Base-by-base conservation (phyloP, 2,888 invertebrate species). In the Brachyopa scutellaris region DNA sequence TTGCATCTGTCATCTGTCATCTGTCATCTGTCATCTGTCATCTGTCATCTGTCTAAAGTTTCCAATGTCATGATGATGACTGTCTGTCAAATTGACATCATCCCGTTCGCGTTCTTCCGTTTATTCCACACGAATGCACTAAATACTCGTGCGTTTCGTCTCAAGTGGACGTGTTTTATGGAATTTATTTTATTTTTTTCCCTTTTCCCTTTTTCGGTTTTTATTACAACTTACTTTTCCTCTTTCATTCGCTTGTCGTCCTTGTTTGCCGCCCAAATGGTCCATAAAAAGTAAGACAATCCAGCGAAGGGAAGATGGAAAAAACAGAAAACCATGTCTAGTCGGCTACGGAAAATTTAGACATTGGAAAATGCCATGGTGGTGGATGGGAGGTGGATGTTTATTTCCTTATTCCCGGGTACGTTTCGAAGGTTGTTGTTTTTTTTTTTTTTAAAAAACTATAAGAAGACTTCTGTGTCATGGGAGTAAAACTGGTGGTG, bases 361-460 rank as follows among this genome's bases (percentile, higher is more conserved):
- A 57, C 64, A 74, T 49, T 49, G 57, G 19, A 38, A n/a, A 7
- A 55, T 53, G 19, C 5, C 15, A 5, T 21, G 36, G 31, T 4
- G 21, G 57, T 19, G 19, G 49, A n/a, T n/a, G 15, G 26, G 38
- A 26, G 26, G 49, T 38, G 51, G 23, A 74, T 74, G 57, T 74
- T 66, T 59, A 66, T 66, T 67, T 74, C 66, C 49, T 74, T 74
- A 66, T 66, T 49, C 57, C 13, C 33, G 11, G 45, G 26, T 49
- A 47, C 13, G 29, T 29, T 26, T 8, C 7, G 4, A 7, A 15
- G 6, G 2, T 26, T 61, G 11, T 49, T 19, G 49, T 11, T 61
- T 21, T 23, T 17, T 53, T 51, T 62, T 13, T 31, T 23, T 8
- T 31, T 23, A 7, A 1, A n/a, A 21, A 53, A 66, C 53, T 53